Conservation (phyloP, 2,113 vertebrate genomes). For the Pycnonotus jocosus region DNA sequence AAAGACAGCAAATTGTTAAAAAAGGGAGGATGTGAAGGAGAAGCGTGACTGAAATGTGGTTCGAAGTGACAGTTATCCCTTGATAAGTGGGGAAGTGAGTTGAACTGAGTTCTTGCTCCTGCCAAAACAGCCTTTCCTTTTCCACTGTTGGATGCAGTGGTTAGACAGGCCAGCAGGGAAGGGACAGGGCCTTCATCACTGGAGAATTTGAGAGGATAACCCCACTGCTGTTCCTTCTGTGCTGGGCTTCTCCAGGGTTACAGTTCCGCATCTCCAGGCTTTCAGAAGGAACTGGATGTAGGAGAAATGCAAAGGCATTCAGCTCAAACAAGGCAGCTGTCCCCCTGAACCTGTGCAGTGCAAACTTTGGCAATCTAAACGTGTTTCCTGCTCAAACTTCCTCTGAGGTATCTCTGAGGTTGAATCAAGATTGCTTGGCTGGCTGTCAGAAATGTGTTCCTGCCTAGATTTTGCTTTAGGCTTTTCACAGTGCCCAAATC, state of each 20-base stretch:
- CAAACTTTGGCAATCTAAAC: neutral
- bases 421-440: neutral
- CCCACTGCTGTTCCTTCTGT: neutral
- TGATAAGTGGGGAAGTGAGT: too few relatives aligned
- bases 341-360: neutral
- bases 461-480: neutral
- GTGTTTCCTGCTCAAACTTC: neutral
- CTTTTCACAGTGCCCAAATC: neutral
- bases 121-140: neutral
- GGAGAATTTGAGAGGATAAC: neutral
- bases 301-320: neutral
- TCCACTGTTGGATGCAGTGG: neutral
- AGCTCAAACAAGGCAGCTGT: neutral
- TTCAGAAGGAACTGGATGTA: rapidly evolving
- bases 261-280: neutral
- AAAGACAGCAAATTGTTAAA: neutral
- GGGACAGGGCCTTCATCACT: neutral
- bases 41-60: neutral
- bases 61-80: neutral
- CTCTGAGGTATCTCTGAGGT: neutral
- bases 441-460: neutral
- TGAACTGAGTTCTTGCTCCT: neutral
- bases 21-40: neutral
- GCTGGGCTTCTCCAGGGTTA: neutral
- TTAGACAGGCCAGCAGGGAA: neutral